Evolutionary conservation across 1,140 invertebrate genomes (phyloP), one percentile per base, ranked within the genome.

Genomic region (Lordiphosa stackelbergi): DNA sequence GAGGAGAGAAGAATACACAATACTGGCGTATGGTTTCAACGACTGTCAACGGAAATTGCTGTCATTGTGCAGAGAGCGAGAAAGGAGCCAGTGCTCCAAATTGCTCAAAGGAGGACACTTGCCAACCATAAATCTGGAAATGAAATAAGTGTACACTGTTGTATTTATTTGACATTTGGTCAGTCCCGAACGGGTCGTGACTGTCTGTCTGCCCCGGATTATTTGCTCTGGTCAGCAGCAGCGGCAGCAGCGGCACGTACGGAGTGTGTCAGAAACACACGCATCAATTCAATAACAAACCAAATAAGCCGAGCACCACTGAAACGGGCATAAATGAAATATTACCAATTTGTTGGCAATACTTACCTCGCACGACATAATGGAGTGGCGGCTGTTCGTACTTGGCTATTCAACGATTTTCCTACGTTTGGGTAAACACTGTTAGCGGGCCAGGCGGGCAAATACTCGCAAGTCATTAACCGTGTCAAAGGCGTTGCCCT

Each of bases 271-370:
- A 66, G 57, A 61, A 66, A 61, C 66, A 69, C 66, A 69, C 56
- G 66, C 66, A 57, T 66, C 66, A 66, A 66, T 69, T 65, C 53
- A 78, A 69, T 57, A 72, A 69, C 54, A 65, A 54, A 41, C 37
- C 34, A 62, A 36, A 45, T 8, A 52, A 31, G 42, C 41, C 34
- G 59, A 43, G 51, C 43, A 54, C 35, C 43, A 58, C 69, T 43
- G 52, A 69, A 66, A 64, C 53, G 64, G 53, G 73, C 73, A 83
- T 83, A 83, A 83, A 83, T 83, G 72, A 83, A 69, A 83, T 83
- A 83, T 83, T 84, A 83, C 59, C 77, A 83, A 83, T 83, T 83
- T 83, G 68, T 83, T 77, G 77, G 77, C 68, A 83, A 83, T 83
- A 68, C 28, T 31, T 31, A 31, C 77, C 68, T 41, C 61, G 53